Evolutionary conservation across 1,140 invertebrate species (phyloP).

Genomic region (Aphelenchoides avenae): DNA sequence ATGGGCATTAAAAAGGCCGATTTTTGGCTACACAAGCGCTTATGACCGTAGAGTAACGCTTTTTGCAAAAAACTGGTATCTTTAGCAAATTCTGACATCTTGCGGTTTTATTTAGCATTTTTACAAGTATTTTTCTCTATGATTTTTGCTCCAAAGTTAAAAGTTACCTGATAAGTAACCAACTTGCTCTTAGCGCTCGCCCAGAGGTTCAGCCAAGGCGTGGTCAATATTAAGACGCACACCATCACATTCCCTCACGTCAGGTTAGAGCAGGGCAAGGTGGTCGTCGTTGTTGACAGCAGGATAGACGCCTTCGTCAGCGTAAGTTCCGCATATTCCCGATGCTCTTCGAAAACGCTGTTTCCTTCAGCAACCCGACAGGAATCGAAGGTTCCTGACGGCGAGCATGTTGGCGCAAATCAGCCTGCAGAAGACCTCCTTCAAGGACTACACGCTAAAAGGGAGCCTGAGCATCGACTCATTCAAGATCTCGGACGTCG

Average conservation of each 20-base stretch:
- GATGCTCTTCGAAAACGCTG: no score
- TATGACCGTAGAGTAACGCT: no score
- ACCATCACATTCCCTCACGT: slow-evolving; percentile 54
- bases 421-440: slow-evolving; percentile 45
- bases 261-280: slow-evolving; percentile 45
- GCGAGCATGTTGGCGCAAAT: slow-evolving; percentile 57
- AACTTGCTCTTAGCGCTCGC: slow-evolving; percentile 48
- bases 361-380: slow-evolving; percentile 48
- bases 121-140: neutral
- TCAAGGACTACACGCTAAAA: slow-evolving; percentile 51
- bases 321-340: no score
- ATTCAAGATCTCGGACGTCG: slow-evolving; percentile 52
- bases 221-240: slow-evolving; percentile 58
- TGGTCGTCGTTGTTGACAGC: slow-evolving; percentile 50
- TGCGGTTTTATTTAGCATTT: no score
- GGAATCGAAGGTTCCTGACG: slow-evolving; percentile 53
- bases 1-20: no score
- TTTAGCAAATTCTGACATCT: no score
- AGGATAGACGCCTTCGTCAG: slow-evolving; percentile 57
- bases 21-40: no score
- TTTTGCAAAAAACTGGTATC: no score
- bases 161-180: slow-evolving; percentile 1
- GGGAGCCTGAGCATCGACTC: slow-evolving; percentile 45
- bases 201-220: slow-evolving; percentile 47
- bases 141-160: neutral